Conservation (phyloP, 2,113 vertebrate species). For the Megaleporinus macrocephalus region DNA sequence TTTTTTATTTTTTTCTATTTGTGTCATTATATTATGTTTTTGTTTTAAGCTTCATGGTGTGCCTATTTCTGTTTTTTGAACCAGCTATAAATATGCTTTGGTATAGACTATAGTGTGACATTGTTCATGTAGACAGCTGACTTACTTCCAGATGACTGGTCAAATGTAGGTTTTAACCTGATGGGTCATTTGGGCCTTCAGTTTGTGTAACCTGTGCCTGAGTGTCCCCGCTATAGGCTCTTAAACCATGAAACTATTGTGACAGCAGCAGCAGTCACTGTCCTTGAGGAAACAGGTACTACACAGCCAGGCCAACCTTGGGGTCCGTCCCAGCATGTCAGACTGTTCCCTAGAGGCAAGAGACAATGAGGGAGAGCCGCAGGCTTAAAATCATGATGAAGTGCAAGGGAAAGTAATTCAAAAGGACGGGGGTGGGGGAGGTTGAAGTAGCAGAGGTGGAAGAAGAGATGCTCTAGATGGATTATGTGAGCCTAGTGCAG, state of each 20-base stretch:
- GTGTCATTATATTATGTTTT: no score
- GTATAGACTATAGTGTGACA: not conserved
- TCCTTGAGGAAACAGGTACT: not conserved
- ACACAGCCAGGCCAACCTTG: not conserved
- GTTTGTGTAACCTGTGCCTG: not conserved
- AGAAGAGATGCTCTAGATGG: not conserved
- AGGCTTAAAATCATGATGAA: conserved; percentile 7
- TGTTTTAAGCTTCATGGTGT: not conserved
- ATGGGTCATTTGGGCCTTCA: not conserved
- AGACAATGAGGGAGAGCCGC: not conserved
- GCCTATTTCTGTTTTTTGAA: not conserved
- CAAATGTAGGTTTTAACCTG: not conserved
- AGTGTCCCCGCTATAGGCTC: not conserved
- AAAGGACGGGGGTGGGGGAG: no score
- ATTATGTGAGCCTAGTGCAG: conserved; percentile 1
- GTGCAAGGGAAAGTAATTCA: conserved; percentile 9
- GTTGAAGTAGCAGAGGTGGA: not conserved
- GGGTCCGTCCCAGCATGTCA: not conserved
- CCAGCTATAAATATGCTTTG: not conserved
- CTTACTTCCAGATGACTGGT: not conserved
- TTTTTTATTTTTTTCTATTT: no score
- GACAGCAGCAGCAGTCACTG: not conserved
- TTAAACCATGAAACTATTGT: not conserved
- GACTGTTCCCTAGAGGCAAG: not conserved
- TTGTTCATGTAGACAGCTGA: not conserved